phyloP scores from a whole-genome alignment of 2,888 invertebrate species.

The Keiferia lycopersicella region DNA sequence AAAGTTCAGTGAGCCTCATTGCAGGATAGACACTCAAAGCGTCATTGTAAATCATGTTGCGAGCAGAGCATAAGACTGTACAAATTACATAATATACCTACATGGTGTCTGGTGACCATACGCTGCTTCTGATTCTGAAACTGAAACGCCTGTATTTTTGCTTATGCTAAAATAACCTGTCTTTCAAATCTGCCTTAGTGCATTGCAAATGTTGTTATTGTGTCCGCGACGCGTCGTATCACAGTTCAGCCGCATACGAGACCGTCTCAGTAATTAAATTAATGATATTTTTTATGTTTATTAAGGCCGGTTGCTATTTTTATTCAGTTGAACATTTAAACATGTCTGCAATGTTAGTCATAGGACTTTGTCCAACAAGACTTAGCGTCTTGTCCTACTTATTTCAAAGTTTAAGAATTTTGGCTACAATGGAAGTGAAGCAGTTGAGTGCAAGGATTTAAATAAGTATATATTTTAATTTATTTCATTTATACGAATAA shows the following conservation, averaged over 20 bases:
- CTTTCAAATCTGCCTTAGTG: neutral
- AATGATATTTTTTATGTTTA: constrained; percentile 5
- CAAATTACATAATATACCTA: no score
- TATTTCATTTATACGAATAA: no score
- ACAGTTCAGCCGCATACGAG: neutral
- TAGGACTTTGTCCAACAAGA: no score
- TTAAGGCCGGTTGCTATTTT: neutral
- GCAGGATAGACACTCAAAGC: no score
- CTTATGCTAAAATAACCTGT: neutral
- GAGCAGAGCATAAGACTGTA: no score
- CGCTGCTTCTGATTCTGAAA: no score
- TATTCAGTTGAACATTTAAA: neutral
- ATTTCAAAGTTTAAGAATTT: neutral
- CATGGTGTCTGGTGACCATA: no score
- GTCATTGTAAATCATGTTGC: no score
- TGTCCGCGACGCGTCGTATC: neutral
- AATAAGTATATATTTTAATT: no score
- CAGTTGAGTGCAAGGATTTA: no score
- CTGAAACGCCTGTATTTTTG: neutral
- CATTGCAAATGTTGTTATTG: neutral
- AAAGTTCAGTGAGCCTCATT: no score
- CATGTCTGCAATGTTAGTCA: neutral
- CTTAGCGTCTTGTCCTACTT: no score
- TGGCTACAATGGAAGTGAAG: neutral
- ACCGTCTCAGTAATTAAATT: neutral